Evolutionary conservation across 2,888 invertebrate species (phyloP).

Genomic region (Ormia ochracea): DNA sequence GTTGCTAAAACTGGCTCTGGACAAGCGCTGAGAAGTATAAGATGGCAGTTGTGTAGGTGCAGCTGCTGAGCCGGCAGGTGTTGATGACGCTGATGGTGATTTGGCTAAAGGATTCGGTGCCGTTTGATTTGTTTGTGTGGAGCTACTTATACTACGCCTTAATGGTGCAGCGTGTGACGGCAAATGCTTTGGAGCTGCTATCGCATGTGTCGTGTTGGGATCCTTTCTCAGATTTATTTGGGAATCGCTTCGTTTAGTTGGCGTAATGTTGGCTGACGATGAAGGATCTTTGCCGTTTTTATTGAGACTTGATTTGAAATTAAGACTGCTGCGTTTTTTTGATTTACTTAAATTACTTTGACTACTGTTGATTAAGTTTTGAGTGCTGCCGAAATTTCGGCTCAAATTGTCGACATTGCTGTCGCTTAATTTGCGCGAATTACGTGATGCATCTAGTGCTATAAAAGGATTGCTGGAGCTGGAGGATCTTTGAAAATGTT

Average conservation of each 20-base stretch:
- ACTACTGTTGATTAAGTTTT: conserved; percentile 75
- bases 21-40: conserved; percentile 65
- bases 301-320: conserved; percentile 71
- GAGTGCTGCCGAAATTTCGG: conserved; percentile 76
- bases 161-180: conserved; percentile 52
- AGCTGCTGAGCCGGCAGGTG: conserved; percentile 32
- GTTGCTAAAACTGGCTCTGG: conserved; percentile 74
- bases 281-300: conserved; percentile 72
- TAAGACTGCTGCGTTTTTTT: conserved; percentile 76
- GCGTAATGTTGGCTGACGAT: conserved; percentile 50
- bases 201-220: conserved; percentile 65
- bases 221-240: conserved; percentile 74
- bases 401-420: conserved; percentile 71
- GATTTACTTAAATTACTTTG: conserved; percentile 74
- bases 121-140: conserved; percentile 64
- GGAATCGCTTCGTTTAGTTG: conserved; percentile 72
- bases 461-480: conserved; percentile 73
- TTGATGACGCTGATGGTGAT: conserved; percentile 58
- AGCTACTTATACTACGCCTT: conserved; percentile 57
- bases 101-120: conserved; percentile 54
- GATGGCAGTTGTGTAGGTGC: conserved; percentile 61
- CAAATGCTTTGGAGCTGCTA: conserved; percentile 55
- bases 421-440: conserved; percentile 70
- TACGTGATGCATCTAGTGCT: conserved; percentile 64
- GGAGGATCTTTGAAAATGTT: conserved; percentile 68